Evolutionary conservation across 2,888 invertebrate species (phyloP), one percentile per base, ranked within the genome.

Genomic region (Callinectes sapidus): DNA sequence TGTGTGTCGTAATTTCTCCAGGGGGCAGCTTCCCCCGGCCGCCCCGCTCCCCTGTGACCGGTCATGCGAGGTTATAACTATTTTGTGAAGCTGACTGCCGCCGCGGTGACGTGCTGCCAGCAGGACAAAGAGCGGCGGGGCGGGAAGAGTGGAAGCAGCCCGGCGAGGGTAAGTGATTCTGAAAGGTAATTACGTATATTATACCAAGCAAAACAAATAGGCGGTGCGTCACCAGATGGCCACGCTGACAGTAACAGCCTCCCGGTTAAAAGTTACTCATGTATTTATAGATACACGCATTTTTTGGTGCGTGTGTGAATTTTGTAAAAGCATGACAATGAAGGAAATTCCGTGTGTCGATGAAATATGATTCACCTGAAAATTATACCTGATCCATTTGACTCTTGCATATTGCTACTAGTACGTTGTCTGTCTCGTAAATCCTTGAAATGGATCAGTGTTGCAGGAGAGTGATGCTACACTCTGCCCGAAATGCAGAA

Each of bases 21-120:
- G 32, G 32, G n/a, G 32, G 32, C 81, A 81, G 81, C 81, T 81
- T 81, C 35, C 81, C 32, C 81, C 35, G 32, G 10, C 35, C 28
- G n/a, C 81, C 2, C 32, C 32, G 14, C 81, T 35, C 35, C 35
- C 32, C 14, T 3, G 81, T 16, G 13, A 35, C 81, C 14, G 81
- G 35, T 35, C 81, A 35, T 81, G 81, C 35, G 81, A 81, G 81
- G 81, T 81, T 81, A 81, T 81, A n/a, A 81, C 32, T 32, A 35
- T 81, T 81, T 32, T 81, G 81, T 35, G 81, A 32, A 35, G 81
- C 81, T n/a, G 81, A 71, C n/a, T 71, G 71, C 71, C 71, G 71
- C n/a, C 71, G 28, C n/a, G 71, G 28, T 71, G 71, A 23, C 71
- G 71, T n/a, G 71, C 71, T 23, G 71, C 71, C 71, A 28, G 71